Evolutionary conservation across 2,113 vertebrate species (phyloP).

Genomic region (Deroptyus accipitrinus): DNA sequence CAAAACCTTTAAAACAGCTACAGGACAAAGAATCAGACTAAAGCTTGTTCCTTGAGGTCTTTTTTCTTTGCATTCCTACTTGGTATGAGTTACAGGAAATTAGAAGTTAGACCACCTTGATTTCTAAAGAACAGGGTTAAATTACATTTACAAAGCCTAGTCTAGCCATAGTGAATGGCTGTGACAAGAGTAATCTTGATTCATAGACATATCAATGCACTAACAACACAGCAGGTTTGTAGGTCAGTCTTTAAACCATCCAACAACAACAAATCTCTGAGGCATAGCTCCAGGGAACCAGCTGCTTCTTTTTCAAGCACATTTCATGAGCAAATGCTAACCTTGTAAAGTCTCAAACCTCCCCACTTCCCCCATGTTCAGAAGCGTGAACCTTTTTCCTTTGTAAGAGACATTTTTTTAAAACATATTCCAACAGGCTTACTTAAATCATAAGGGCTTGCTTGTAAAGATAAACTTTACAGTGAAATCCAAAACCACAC

Average conservation of each 20-base stretch:
- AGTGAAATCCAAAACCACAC: neutral
- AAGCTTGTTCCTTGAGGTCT: neutral
- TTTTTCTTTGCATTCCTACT: neutral
- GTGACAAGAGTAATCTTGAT: neutral
- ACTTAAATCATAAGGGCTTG: neutral
- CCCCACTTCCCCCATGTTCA: neutral
- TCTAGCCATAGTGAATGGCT: neutral
- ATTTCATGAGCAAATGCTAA: neutral
- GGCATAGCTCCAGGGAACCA: neutral
- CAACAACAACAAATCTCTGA: neutral
- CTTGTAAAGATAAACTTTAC: neutral
- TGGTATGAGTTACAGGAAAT: neutral
- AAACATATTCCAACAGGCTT: neutral
- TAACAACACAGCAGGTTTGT: neutral
- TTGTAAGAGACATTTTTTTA: neutral
- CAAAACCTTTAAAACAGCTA: neutral
- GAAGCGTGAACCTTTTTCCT: neutral
- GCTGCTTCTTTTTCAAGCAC: neutral
- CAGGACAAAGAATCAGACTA: neutral
- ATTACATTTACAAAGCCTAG: neutral
- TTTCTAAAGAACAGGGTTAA: conserved; percentile 28
- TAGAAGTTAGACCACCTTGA: conserved; percentile 3
- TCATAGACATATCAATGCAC: neutral
- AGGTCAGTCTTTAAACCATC: neutral
- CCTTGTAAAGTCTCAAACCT: neutral